Conservation (phyloP, 2,888 invertebrate genomes). For the Thumatha senex region DNA sequence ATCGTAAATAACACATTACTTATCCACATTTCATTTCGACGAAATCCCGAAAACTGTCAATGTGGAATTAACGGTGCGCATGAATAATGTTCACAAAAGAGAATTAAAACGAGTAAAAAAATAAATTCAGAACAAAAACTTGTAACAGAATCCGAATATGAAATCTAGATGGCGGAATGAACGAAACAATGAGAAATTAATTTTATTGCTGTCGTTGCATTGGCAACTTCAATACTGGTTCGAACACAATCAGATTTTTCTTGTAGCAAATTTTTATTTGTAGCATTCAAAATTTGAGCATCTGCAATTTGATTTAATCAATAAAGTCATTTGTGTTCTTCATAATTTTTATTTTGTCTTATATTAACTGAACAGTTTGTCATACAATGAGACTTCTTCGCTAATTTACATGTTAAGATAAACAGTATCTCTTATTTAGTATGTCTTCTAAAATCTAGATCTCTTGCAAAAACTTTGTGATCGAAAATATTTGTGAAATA, state of each 20-base stretch:
- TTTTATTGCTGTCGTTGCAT: slow-evolving; percentile 20
- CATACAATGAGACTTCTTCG: no score
- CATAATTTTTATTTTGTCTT: no score
- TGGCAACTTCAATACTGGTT: slow-evolving; percentile 3
- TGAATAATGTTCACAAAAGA: background rate
- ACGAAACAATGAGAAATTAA: slow-evolving; percentile 25
- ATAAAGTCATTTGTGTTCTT: no score
- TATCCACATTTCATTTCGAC: background rate
- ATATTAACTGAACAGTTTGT: no score
- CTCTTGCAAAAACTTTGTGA: no score
- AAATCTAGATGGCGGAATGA: slow-evolving; percentile 6
- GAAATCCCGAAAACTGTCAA: background rate
- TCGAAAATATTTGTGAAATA: no score
- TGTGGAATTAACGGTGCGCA: background rate
- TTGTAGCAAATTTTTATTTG: slow-evolving; percentile 1
- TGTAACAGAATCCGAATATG: slow-evolving; percentile 14
- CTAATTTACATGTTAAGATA: no score
- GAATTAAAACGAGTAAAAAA: background rate
- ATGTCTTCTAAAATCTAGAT: no score
- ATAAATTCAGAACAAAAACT: background rate
- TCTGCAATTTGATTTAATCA: background rate
- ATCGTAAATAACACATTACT: background rate
- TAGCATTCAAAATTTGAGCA: background rate
- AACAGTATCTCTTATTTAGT: no score
- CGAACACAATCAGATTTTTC: slow-evolving; percentile 2